Evolutionary conservation across 1,140 invertebrate species (phyloP), one percentile per base, ranked within the genome.

Genomic region (Aphaenogaster rudis): DNA sequence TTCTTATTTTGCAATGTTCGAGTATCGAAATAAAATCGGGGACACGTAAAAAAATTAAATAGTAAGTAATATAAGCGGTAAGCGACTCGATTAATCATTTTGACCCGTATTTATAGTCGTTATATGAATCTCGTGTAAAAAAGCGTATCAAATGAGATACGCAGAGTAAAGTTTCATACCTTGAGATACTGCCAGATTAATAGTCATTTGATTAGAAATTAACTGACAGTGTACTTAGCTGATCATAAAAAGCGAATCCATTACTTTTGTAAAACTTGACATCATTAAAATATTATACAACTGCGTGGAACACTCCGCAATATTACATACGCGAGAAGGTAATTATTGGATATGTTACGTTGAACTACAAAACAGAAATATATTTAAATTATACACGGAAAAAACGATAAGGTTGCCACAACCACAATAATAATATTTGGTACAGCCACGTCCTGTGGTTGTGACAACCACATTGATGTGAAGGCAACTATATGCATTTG

Each of bases 51-150:
- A 28, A 36, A 39, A 54, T 9, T 64, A 36, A 64, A 64, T 64
- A 21, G n/a, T 28, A 33, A 54, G 15, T 36, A 17, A 71, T 17
- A 17, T n/a, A 72, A 2, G 15, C 15, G 15, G 48, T 72, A 36
- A 54, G 69, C 15, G 17, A 66, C n/a, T 66, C 33, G 36, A 66
- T 66, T n/a, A 36, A 72, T 72, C 48, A 54, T 72, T 72, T 72
- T 54, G 33, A 66, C 3, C 9, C 17, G 3, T 66, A 66, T 39
- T 36, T 64, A 9, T 39, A 66, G 17, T 17, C 36, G 3, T 42
- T 63, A 15, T 15, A 63, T n/a, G 8, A 9, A n/a, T 39, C 7
- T 39, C n/a, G 8, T 64, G 9, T n/a, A 66, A 39, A 66, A 66
- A 66, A 8, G 63, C 36, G 17, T 66, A n/a, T 66, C 17, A 17